Conservation (phyloP, 2,113 vertebrate genomes). For the Brachyhypopomus occidentalis region DNA sequence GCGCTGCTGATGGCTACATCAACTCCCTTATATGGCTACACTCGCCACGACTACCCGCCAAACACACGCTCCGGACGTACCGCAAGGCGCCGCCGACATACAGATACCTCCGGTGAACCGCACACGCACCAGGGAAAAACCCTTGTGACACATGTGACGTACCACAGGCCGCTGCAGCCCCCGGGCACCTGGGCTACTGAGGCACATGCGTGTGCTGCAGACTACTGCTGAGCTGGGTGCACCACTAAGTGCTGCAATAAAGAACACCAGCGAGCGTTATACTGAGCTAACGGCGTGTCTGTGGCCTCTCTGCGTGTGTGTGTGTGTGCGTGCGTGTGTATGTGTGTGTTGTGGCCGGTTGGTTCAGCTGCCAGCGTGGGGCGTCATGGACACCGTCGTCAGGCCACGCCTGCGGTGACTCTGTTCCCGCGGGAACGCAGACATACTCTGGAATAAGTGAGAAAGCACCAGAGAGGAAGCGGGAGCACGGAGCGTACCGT, state of each 20-base stretch:
- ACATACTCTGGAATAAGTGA: neutral
- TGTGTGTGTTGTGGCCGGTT: neutral
- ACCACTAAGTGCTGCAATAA: neutral
- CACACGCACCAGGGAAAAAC: neutral
- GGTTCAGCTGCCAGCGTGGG: conserved; percentile 20
- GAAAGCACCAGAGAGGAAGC: neutral
- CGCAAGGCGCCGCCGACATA: no score
- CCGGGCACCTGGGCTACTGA: neutral
- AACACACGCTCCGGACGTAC: no score
- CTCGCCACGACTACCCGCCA: no score
- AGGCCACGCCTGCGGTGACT: conserved; percentile 13
- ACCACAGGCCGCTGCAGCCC: neutral
- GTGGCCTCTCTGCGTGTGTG: no score
- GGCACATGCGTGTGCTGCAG: neutral
- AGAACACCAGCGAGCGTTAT: neutral
- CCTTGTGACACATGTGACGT: neutral
- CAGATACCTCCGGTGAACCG: neutral
- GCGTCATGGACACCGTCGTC: neutral
- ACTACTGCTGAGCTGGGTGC: conserved; percentile 14
- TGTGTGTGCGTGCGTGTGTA: neutral
- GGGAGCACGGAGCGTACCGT: neutral
- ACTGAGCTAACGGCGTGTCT: no score
- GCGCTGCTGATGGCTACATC: no score
- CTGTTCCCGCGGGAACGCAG: conserved; percentile 24
- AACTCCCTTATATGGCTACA: no score